Base-by-base conservation (phyloP, 2,888 invertebrate species). In the Scaptomyza tumidula region DNA sequence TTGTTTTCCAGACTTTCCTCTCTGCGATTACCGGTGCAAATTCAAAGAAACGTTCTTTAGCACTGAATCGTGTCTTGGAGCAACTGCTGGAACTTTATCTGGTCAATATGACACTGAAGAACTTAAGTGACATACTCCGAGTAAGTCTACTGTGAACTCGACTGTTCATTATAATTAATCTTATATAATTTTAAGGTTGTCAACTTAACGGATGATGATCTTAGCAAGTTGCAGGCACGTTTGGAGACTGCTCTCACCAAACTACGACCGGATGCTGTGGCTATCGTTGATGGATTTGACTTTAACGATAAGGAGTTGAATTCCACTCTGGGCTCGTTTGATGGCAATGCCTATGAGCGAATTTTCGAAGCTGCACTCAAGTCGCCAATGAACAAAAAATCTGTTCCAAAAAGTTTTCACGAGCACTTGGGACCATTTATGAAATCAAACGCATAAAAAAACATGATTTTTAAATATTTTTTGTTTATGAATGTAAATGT, bases 241-340 rank as follows among this genome's bases (percentile, higher is more conserved):
- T 93, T 97, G 79, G 95, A 96, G 86, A 94, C 94, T 10, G 92
- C 96, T 53, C 93, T 98, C 58, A 92, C 93, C 1, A 93, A 94
- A n/a, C 93, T 99, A 41, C 94, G 98, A 43, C 97, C 97, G 1
- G 96, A 98, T 91, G 98, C 97, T 0, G 96, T 99, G 0, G 95
- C 96, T 0, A 93, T 99, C 33, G 98, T 98, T 0, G 99, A 99
- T 92, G 95, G 97, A 11, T 99, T 98, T 90, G 98, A 98, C 90
- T 94, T 96, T 43, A 93, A 94, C 14, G 97, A 97, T 88, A 95
- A 95, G 89, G 94, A 96, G 68, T 91, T 97, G 6, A 94, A 94
- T 53, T 97, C 97, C 1, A 94, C 96, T 0, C 91, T 97, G 29
- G 97, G 97, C 0, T 94, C 95, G 1, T 97, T 95, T 90, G 97